Conservation (phyloP, 2,113 vertebrate species). For the Furnarius figulus region DNA sequence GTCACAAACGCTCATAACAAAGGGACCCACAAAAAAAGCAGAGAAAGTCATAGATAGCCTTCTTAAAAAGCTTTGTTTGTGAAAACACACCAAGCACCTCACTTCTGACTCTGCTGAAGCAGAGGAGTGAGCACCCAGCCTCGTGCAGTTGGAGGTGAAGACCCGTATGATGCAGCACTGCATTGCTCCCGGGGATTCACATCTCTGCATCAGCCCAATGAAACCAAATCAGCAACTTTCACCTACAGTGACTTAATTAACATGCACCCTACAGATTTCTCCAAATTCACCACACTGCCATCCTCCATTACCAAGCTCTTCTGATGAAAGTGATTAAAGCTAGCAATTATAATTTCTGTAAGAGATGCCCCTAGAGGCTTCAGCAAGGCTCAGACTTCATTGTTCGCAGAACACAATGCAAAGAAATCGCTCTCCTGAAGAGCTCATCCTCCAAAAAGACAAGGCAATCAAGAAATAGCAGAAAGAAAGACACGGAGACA, state of each 20-base stretch:
- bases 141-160: background rate
- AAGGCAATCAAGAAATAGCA: background rate
- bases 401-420: constrained; percentile 8
- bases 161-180: background rate
- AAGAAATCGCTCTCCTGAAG: background rate
- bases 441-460: background rate
- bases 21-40: background rate
- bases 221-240: background rate
- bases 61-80: background rate
- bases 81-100: background rate
- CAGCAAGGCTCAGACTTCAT: background rate
- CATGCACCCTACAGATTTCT: background rate
- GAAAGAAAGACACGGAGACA: background rate
- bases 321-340: constrained; percentile 39
- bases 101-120: background rate
- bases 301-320: constrained; percentile 11
- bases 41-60: background rate
- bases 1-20: rapidly evolving
- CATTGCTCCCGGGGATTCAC: rapidly evolving
- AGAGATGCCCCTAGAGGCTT: constrained; percentile 13
- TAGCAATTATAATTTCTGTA: constrained; percentile 39
- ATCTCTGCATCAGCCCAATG: background rate
- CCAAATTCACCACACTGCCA: background rate
- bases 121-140: rapidly evolving
- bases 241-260: constrained; percentile 8